phyloP scores from a whole-genome alignment of 2,888 invertebrate genomes.

The Neoascia interrupta region DNA sequence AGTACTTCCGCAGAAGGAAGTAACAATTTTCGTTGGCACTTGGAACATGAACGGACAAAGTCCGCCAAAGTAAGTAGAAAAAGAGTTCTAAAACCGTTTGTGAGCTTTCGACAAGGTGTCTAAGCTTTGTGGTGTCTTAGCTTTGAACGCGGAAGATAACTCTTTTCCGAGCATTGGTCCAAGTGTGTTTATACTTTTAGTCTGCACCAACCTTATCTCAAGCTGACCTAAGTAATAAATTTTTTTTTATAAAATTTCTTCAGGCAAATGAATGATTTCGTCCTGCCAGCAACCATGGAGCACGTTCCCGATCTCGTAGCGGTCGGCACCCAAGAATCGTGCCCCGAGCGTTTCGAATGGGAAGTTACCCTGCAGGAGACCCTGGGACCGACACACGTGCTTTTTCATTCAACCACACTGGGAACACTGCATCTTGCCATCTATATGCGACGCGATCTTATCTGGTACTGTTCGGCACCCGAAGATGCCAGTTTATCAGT shows the following conservation, averaged over 20 bases:
- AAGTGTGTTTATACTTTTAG: no score
- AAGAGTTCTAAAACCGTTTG: no score
- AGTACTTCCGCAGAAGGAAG: constrained; percentile 90
- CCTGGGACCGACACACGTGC: constrained; percentile 94
- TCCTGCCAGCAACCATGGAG: constrained; percentile 90
- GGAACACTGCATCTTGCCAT: constrained; percentile 94
- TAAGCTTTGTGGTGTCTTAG: no score
- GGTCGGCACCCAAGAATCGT: constrained; percentile 96
- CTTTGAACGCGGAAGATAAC: no score
- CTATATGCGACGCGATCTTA: constrained; percentile 93
- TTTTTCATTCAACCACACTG: constrained; percentile 91
- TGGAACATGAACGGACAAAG: constrained; percentile 98
- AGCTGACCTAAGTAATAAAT: not conserved
- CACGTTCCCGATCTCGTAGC: constrained; percentile 95
- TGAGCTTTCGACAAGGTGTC: no score
- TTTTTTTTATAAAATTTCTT: constrained; percentile 67
- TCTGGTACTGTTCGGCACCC: constrained; percentile 97
- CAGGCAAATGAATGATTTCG: constrained; percentile 93
- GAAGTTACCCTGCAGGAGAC: constrained; percentile 95
- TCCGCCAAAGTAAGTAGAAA: constrained; percentile 86
- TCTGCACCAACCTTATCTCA: not conserved
- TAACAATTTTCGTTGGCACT: constrained; percentile 93
- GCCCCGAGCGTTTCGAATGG: constrained; percentile 92
- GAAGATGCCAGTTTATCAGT: constrained; percentile 94
- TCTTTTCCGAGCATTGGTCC: no score